Conservation (phyloP, 2,888 invertebrate genomes). For the Drosophila flavopinicola region DNA sequence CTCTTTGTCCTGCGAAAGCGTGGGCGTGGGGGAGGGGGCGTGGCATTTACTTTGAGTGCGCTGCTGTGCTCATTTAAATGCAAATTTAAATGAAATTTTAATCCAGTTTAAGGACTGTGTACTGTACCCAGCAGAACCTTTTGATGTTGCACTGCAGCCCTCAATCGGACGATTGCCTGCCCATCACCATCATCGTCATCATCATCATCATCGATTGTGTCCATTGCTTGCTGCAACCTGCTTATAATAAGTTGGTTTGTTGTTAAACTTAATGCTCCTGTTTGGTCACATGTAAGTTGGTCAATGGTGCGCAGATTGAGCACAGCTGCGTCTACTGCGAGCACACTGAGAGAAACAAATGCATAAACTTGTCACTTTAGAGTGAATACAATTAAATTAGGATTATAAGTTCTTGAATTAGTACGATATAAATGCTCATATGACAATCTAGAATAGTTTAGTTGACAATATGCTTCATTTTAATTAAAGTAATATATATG, state of each 20-base stretch:
- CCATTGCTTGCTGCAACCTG: conserved; percentile 21
- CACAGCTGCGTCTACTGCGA: conserved; percentile 1
- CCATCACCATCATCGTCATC: conserved; percentile 21
- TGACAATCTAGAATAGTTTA: no score
- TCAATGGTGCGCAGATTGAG: conserved; percentile 20
- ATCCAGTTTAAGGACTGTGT: conserved; percentile 77
- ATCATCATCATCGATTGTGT: conserved; percentile 27
- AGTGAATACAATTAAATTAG: no score
- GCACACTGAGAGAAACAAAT: no score
- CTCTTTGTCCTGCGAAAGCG: conserved; percentile 38
- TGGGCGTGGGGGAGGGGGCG: not conserved
- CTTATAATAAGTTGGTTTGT: conserved; percentile 44
- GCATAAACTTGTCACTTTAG: no score
- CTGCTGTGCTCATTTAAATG: conserved; percentile 81
- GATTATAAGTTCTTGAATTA: no score
- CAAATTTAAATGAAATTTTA: conserved; percentile 84
- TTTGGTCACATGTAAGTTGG: conserved; percentile 14
- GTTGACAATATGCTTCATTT: no score
- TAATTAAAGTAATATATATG: no score
- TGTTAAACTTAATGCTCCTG: conserved; percentile 38
- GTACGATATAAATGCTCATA: no score
- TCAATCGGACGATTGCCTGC: conserved; percentile 1
- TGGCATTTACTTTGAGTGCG: conserved; percentile 74
- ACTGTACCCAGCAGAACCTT: conserved; percentile 49
- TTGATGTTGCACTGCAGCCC: conserved; percentile 58